Evolutionary conservation across 2,888 invertebrate genomes (phyloP).

Genomic region (Temnothorax rugatulus): DNA sequence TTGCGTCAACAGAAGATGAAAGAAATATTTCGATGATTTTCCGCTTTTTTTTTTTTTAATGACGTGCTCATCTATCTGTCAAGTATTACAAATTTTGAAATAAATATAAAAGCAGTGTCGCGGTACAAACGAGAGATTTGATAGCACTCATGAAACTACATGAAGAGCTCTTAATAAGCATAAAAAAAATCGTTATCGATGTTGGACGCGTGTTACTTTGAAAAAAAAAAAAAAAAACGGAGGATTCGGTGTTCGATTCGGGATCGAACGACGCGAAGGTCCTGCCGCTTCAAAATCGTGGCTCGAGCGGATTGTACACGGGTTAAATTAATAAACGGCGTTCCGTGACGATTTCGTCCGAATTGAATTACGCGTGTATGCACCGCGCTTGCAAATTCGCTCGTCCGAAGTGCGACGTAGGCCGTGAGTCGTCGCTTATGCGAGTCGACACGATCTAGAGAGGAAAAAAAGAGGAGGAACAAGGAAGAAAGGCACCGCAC

Average conservation of each 20-base stretch:
- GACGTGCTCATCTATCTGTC: neutral
- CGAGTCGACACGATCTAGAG: neutral
- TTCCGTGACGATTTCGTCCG: neutral
- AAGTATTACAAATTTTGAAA: slow-evolving; percentile 35
- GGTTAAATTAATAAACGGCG: slow-evolving; percentile 31
- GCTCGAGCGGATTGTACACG: neutral
- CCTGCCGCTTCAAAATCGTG: slow-evolving; percentile 2
- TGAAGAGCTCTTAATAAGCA: slow-evolving; percentile 55
- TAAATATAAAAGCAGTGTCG: slow-evolving; percentile 34
- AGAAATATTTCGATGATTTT: slow-evolving; percentile 32
- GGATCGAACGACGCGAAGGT: neutral
- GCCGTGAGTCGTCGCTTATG: neutral
- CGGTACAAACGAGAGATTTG: slow-evolving; percentile 32
- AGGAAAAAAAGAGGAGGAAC: neutral
- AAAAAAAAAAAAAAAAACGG: slow-evolving; percentile 10
- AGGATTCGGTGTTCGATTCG: neutral
- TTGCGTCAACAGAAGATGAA: neutral
- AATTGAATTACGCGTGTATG: slow-evolving; percentile 12
- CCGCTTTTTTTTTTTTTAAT: neutral
- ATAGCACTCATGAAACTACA: slow-evolving; percentile 22
- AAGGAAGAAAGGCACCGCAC: slow-evolving; percentile 37
- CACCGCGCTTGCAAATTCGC: neutral
- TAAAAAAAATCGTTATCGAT: slow-evolving; percentile 32
- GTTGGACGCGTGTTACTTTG: slow-evolving; percentile 4
- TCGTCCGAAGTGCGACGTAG: neutral